phyloP scores from a whole-genome alignment of 2,113 vertebrate genomes.

The Agapornis roseicollis region DNA sequence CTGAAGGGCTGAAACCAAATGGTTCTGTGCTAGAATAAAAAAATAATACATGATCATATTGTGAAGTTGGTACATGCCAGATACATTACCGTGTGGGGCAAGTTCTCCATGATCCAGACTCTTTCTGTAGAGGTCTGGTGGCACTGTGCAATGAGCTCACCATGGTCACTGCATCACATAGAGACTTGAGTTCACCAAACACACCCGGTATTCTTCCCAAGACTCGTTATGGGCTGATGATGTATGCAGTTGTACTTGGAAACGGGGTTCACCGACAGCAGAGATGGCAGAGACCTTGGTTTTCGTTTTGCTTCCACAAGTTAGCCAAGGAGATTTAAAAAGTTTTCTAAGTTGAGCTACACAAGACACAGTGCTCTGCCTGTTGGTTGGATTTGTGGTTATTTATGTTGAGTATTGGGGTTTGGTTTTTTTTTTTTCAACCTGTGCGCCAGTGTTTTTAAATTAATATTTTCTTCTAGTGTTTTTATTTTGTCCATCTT shows the following conservation, averaged over 20 bases:
- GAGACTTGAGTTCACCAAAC: background rate
- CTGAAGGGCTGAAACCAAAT: background rate
- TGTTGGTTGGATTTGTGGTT: background rate
- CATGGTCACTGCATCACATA: background rate
- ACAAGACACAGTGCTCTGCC: background rate
- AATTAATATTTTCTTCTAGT: background rate
- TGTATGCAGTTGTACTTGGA: background rate
- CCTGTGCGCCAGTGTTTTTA: background rate
- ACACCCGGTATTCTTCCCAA: background rate
- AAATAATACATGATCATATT: rapidly evolving
- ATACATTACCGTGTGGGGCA: background rate
- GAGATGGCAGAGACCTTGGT: background rate
- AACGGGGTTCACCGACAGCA: background rate
- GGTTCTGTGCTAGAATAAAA: background rate
- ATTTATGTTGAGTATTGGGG: background rate
- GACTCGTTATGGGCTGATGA: background rate
- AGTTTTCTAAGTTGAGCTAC: rapidly evolving
- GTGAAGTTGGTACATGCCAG: background rate
- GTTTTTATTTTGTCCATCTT: background rate
- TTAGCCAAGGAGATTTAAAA: background rate
- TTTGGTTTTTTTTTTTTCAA: background rate
- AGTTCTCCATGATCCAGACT: background rate
- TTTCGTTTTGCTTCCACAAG: background rate
- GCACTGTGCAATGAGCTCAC: background rate
- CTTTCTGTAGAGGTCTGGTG: background rate